Evolutionary conservation across 1,140 invertebrate genomes (phyloP), one percentile per base, ranked within the genome.

Genomic region (Drosophila prosaltans): DNA sequence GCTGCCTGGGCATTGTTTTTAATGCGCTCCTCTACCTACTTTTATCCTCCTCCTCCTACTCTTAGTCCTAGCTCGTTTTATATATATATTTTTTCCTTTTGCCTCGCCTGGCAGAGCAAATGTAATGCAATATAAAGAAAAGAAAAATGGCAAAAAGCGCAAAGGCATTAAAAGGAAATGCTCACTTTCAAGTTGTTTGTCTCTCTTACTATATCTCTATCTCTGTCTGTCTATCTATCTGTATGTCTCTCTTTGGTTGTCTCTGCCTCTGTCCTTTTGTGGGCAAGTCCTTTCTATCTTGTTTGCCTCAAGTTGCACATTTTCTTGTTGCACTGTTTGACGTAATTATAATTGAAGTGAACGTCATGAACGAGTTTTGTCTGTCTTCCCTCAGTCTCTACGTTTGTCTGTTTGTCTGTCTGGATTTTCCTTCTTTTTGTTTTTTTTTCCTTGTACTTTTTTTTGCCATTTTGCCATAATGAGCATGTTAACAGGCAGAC

Each of bases 291-390:
- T 67, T 73, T 73, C 72, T 82, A 80, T 83, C 76, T 80, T 86
- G 83, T 89, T 86, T 89, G 83, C 82, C 80, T 83, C 83, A 80
- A 88, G 84, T 89, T 88, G 83, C 80, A 79, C 80, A 86, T 88
- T 86, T 86, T 86, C 84, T 86, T 89, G 83, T 89, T 86, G 83
- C 83, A 89, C 83, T 86, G 83, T 88, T 91, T 90, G 80, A 88
- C 83, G 80, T 84, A 91, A 90, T 90, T 90, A 90, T 90, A 90
- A 91, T 90, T 91, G 88, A 90, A 90, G 88, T 90, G 82, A 88
- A 91, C 57, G 83, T 88, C 84, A 80, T 86, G 83, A 86, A 83
- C 83, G 83, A 90, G 88, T 88, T 73, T 79, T 71, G 68, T 75
- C 63, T 71, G 54, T 72, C 65, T 72, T 39, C 71, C 45, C 10